Evolutionary conservation across 2,888 invertebrate species (phyloP), one percentile per base, ranked within the genome.

Genomic region (Zaprionus obscuricornis): DNA sequence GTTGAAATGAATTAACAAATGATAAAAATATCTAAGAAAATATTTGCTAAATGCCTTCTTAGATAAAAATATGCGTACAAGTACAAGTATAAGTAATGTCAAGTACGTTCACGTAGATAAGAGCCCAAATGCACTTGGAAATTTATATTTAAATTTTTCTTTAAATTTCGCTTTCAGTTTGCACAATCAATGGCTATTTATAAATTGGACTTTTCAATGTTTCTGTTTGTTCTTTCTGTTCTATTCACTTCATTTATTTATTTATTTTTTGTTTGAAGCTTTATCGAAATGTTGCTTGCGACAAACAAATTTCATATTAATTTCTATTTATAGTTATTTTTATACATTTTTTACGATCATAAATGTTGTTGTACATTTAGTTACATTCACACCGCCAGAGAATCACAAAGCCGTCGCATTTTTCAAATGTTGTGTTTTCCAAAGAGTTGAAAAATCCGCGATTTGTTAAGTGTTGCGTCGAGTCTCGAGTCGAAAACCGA

Each of bases 401-500:
- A 37, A 45, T 33, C 31, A 13, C 34, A 50, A 60, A 62, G 59
- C 47, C 50, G 66, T 31, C 49, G 60, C 60, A 57, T 58, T 63
- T 60, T 46, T 22, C 22, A 56, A 51, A 37, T 37, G 47, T 57
- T 42, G 31, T 33, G 11, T 2, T 49, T 57, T 39, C 17, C 10
- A 34, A 56, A 34, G 31, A 42, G 43, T 60, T 63, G 3, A 45
- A 62, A 57, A 49, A 47, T 42, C 42, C 70, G 63, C 65, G 46
- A 40, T 34, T 43, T 39, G 8, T 27, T 37, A 11, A 49, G 33
- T 62, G 52, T 18, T 69, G 69, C 56, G 69, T 70, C 52, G 66
- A 56, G 69, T 56, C 62, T 76, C 71, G 74, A 71, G 74, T 66
- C 85, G 51, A 82, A 74, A 74, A 84, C 68, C 85, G 85, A 82